These are phyloP conservation scores for Lophius piscatorius DNA, from an alignment of 2,113 vertebrate species.

Conservation along the genomic window DNA sequence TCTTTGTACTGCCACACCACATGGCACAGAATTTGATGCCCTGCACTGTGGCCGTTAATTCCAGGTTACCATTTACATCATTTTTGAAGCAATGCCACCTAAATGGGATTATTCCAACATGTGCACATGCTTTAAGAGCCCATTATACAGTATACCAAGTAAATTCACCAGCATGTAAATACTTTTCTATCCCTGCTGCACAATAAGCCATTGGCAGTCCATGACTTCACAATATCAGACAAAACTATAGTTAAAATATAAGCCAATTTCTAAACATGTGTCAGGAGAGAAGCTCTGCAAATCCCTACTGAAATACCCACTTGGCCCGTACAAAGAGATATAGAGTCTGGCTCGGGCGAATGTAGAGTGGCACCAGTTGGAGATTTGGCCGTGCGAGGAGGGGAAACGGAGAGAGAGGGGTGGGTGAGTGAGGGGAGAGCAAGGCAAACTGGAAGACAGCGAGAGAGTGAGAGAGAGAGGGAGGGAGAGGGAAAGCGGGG, in stretches of 20 bases:
- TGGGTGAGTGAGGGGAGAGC: slow-evolving; percentile 7
- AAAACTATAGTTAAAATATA: slow-evolving; percentile 31
- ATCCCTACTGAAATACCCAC: slow-evolving; percentile 53
- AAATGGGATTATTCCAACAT: no score
- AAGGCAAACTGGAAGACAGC: slow-evolving; percentile 14
- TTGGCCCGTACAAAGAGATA: slow-evolving; percentile 50
- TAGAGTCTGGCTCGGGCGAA: slow-evolving; percentile 55
- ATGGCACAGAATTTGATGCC: neutral
- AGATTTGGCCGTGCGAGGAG: slow-evolving; percentile 59
- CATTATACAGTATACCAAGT: slow-evolving; percentile 10
- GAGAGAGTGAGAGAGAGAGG: slow-evolving; percentile 24
- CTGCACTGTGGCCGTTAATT: neutral
- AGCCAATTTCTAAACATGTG: slow-evolving; percentile 54
- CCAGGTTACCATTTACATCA: neutral
- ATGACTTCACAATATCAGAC: slow-evolving; percentile 38
- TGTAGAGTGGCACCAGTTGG: slow-evolving; percentile 69
- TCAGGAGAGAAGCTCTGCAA: slow-evolving; percentile 34
- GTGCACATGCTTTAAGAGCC: neutral
- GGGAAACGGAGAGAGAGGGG: slow-evolving; percentile 19
- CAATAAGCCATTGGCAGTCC: slow-evolving; percentile 36
- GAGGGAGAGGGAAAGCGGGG: slow-evolving; percentile 22
- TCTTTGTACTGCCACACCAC: no score
- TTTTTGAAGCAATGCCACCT: no score
- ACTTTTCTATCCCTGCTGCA: slow-evolving; percentile 21
- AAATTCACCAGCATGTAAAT: slow-evolving; percentile 11